phyloP scores from a whole-genome alignment of 2,888 invertebrate species.

The Patella pellucida region DNA sequence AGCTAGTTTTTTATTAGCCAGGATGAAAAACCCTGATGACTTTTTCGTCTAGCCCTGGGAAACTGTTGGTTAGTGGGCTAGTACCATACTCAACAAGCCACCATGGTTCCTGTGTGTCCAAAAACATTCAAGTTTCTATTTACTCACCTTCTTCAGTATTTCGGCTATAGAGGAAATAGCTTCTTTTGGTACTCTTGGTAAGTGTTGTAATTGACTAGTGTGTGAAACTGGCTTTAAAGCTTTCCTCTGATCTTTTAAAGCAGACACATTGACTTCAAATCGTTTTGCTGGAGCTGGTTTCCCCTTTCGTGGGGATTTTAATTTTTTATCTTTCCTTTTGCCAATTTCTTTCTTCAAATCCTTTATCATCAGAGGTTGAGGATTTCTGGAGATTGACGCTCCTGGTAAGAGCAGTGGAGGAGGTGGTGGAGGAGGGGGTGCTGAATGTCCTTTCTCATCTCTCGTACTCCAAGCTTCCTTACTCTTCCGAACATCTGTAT shows the following conservation, averaged over 20 bases:
- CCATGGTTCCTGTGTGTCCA: background rate
- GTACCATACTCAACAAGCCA: background rate
- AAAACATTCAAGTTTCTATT: background rate
- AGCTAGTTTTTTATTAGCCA: too few species aligned
- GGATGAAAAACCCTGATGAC: too few species aligned
- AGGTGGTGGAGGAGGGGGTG: constrained; percentile 41
- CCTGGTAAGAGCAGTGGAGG: constrained; percentile 14
- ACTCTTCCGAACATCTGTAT: background rate
- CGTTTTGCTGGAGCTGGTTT: constrained; percentile 19
- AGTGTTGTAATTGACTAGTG: constrained; percentile 50
- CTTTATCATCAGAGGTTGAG: background rate
- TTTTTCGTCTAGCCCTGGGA: too few species aligned
- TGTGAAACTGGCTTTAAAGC: constrained; percentile 55
- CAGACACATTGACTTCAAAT: constrained; percentile 50
- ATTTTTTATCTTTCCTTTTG: constrained; percentile 11
- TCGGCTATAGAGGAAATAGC: constrained; percentile 54
- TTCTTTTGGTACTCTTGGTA: constrained; percentile 44
- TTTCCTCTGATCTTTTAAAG: constrained; percentile 51
- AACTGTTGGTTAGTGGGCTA: background rate
- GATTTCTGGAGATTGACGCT: background rate
- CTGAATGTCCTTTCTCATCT: constrained; percentile 24
- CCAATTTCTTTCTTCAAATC: background rate
- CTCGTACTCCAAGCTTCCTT: background rate
- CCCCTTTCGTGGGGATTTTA: constrained; percentile 8
- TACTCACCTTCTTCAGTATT: constrained; percentile 60